Evolutionary conservation across 2,797 vertebrate genomes (phyloP).

Genomic region (Adelosebastes latens): DNA sequence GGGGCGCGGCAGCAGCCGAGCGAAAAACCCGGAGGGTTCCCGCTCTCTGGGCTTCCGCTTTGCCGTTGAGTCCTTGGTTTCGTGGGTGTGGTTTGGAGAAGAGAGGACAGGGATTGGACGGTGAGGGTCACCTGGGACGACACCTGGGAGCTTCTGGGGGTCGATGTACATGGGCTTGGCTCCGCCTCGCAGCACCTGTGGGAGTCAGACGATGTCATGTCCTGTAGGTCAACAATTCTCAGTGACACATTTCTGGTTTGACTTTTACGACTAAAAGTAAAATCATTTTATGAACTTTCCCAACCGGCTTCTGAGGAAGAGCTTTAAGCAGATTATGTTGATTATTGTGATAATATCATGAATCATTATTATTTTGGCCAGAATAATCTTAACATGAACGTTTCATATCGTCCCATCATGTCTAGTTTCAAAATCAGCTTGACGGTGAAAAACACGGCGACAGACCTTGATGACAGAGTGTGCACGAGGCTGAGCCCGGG

Average conservation of each 20-base stretch:
- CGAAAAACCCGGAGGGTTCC: conserved; percentile 64
- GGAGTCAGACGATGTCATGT: not conserved
- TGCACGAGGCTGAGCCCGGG: conserved; percentile 80
- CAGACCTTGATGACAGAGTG: conserved; percentile 79
- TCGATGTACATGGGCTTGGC: conserved; percentile 78
- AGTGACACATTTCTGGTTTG: no score
- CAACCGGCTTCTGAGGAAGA: no score
- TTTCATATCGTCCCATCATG: not conserved
- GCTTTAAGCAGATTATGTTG: no score
- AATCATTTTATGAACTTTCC: no score
- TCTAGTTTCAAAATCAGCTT: not conserved
- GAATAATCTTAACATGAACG: not conserved
- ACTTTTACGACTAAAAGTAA: no score
- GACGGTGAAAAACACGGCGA: not conserved
- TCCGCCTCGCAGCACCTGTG: conserved; percentile 77
- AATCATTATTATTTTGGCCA: no score
- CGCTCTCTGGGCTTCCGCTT: conserved; percentile 52
- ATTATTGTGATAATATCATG: no score
- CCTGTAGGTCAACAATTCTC: no score
- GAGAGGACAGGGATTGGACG: conserved; percentile 84
- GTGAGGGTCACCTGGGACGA: conserved; percentile 80
- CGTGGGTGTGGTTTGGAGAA: conserved; percentile 68
- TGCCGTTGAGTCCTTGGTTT: not conserved
- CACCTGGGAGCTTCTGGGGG: conserved; percentile 82
- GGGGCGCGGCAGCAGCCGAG: conserved; percentile 74